A percentile compares a stretch with the other conserved stretches of the same genome.
These are phyloP conservation scores for Galago senegalensis DNA, from an alignment of 2,797 vertebrate genomes.

Conservation along the genomic window DNA sequence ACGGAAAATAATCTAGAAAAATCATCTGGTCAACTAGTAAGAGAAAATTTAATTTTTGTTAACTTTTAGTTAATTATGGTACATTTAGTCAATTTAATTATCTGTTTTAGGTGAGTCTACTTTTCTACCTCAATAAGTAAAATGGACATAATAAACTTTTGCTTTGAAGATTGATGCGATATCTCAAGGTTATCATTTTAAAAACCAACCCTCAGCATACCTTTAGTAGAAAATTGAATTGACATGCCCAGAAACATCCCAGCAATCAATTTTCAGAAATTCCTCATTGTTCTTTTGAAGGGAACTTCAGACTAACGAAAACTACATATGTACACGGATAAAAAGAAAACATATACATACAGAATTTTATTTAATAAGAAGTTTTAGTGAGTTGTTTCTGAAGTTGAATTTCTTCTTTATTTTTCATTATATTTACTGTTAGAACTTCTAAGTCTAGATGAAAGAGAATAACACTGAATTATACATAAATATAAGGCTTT, in stretches of 20 bases:
- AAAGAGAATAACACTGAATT: conserved; percentile 33
- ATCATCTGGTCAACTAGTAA: conserved; percentile 74
- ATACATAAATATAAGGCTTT: neutral
- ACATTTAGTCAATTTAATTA: conserved; percentile 25
- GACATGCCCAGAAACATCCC: neutral
- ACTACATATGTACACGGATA: neutral
- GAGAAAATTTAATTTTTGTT: conserved; percentile 70
- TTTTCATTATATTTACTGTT: conserved; percentile 46
- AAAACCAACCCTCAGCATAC: neutral
- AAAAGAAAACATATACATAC: neutral
- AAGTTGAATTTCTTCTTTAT: conserved; percentile 21
- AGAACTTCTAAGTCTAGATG: conserved; percentile 18
- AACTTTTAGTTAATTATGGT: conserved; percentile 23
- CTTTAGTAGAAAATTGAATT: conserved; percentile 36
- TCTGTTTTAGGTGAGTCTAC: neutral
- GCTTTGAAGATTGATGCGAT: conserved; percentile 5
- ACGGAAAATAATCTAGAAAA: conserved; percentile 66
- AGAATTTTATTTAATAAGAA: conserved; percentile 57
- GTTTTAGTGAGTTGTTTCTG: conserved; percentile 53
- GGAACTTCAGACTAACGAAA: conserved; percentile 29
- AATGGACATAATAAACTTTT: conserved; percentile 21
- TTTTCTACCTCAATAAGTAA: conserved; percentile 31
- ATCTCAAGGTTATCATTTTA: conserved; percentile 38
- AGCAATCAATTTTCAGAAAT: conserved; percentile 30
- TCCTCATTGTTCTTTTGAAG: conserved; percentile 35